Evolutionary conservation across 2,797 vertebrate species (phyloP).

Genomic region (Protonibea diacanthus): DNA sequence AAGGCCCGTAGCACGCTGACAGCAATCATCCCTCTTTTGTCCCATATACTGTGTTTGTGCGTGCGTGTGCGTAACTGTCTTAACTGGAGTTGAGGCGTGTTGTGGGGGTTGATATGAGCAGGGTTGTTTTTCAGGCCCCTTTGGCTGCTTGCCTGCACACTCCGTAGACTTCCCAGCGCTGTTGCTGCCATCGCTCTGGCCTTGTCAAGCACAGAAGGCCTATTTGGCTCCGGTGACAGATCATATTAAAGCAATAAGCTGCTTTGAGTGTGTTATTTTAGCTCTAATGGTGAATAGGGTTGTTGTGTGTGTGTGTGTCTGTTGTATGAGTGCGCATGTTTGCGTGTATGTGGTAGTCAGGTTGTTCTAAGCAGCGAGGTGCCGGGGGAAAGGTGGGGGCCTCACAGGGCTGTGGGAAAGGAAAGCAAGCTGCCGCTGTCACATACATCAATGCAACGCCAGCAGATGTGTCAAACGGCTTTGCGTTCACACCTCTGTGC

Average conservation of each 20-base stretch:
- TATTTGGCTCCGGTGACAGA: slow-evolving; percentile 62
- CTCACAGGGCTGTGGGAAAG: slow-evolving; percentile 77
- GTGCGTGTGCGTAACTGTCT: slow-evolving; percentile 50
- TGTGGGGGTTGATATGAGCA: slow-evolving; percentile 57
- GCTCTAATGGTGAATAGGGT: slow-evolving; percentile 58
- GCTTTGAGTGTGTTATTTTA: slow-evolving; percentile 65
- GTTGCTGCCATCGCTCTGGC: slow-evolving; percentile 45
- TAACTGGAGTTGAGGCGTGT: slow-evolving; percentile 45
- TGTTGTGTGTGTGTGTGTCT: slow-evolving; percentile 48
- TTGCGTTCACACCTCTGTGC: slow-evolving; percentile 77
- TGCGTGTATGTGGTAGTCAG: slow-evolving; percentile 38
- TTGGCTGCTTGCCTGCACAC: slow-evolving; percentile 69
- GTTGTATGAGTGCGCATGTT: slow-evolving; percentile 12
- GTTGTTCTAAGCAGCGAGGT: slow-evolving; percentile 52
- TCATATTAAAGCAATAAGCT: slow-evolving; percentile 73
- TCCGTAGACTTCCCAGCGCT: slow-evolving; percentile 51
- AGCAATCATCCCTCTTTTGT: slow-evolving; percentile 80
- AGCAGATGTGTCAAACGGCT: slow-evolving; percentile 84
- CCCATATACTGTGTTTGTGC: slow-evolving; percentile 15
- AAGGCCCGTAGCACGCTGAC: slow-evolving; percentile 63
- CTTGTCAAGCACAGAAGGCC: slow-evolving; percentile 64
- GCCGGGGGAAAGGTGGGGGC: slow-evolving; percentile 54
- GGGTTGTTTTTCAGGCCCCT: slow-evolving; percentile 66
- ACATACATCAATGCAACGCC: slow-evolving; percentile 73
- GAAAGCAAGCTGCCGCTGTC: slow-evolving; percentile 72